Evolutionary conservation across 2,888 invertebrate species (phyloP), one percentile per base, ranked within the genome.

Genomic region (Drosophila parthenogenetica): DNA sequence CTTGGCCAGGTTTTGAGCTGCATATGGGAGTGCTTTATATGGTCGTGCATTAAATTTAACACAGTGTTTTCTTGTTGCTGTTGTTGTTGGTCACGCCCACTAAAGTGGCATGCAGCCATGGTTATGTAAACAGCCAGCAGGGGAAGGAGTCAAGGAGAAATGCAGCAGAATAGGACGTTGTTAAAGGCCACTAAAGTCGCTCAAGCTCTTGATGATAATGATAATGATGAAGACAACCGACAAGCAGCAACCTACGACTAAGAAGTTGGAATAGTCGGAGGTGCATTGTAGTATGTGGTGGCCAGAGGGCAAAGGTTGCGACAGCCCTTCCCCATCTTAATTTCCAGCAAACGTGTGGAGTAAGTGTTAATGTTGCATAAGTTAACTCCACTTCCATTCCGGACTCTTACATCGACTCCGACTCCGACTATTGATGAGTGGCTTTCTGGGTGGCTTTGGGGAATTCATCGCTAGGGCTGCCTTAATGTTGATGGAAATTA

Each of bases 281-380:
- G 58, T 46, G 60, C 64, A 54, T 46, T 69, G 69, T 48, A 45
- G 40, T 71, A 51, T 79, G 68, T 69, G 69, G 66, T 69, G 62
- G 66, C 71, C 72, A 71, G 45, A 63, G 85, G 82, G 50, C 79
- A 81, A 81, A 79, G 81, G 85, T 79, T 74, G 59, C 53, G 13
- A 50, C 62, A 63, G 22, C 54, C 46, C 32, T 13, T 32, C 42
- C 17, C 7, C n/a, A 10, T 13, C 14, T 3, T 53, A 5, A 25
- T 25, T 25, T 25, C 29, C 8, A 48, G 45, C 63, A 68, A 49
- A 62, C 64, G 65, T 78, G 73, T 73, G 71, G 69, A 76, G 68
- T 67, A 77, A 83, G 86, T 82, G 81, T 86, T 83, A 79, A 82
- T 81, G 83, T 78, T 82, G 71, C 86, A 86, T 62, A 75, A 76